A percentile compares a stretch with the other conserved stretches of the same genome.
Conservation (phyloP, 2,888 invertebrate genomes). For the Epiblema foenella region DNA sequence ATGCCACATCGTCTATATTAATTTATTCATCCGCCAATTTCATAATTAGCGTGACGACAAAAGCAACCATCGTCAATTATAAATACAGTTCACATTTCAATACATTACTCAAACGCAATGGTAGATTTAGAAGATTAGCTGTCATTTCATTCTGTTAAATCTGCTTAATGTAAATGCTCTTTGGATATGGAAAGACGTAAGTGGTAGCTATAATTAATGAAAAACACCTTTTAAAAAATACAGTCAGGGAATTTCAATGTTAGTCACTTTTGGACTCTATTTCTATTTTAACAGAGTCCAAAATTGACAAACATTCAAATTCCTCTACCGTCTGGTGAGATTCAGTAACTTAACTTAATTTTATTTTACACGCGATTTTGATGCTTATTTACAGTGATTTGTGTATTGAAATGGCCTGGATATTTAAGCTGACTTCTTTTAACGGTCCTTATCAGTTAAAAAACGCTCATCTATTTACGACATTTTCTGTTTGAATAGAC, state of each 20-base stretch:
- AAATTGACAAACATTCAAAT: too few species aligned
- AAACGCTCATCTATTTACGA: too few species aligned
- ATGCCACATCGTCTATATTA: conserved; percentile 17
- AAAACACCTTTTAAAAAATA: background rate
- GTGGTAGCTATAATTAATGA: background rate
- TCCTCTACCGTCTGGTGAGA: background rate
- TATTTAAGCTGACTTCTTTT: background rate
- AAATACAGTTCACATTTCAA: background rate
- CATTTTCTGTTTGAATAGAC: too few species aligned
- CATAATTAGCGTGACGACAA: background rate
- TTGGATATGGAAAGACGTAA: background rate
- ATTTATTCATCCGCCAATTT: background rate
- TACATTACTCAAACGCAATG: background rate
- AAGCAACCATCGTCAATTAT: background rate
- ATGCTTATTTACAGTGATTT: background rate
- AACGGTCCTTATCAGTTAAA: too few species aligned
- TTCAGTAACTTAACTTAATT: background rate
- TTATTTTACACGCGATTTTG: background rate
- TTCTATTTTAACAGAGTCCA: too few species aligned
- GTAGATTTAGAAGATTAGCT: background rate
- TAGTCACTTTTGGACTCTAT: too few species aligned
- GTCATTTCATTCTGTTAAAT: background rate
- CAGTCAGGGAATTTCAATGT: too few species aligned
- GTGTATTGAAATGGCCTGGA: background rate
- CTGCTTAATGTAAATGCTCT: background rate